Evolutionary conservation across 2,888 invertebrate genomes (phyloP), one percentile per base, ranked within the genome.

Genomic region (Sarcophaga caerulescens): DNA sequence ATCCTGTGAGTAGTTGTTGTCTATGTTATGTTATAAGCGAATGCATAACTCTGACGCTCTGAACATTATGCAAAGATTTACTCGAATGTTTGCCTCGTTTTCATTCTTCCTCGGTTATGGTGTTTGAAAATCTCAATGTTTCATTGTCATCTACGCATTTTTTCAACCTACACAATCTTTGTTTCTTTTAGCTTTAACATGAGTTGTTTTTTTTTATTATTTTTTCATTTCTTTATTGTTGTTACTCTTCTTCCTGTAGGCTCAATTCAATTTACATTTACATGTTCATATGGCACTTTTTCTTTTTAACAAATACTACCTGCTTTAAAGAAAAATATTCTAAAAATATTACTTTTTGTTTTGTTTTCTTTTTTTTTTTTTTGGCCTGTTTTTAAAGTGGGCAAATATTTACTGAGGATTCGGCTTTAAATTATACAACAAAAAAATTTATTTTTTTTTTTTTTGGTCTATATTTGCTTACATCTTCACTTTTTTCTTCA

Each of bases 81-180:
- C 17, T 4, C 12, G 17, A 47, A 47, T 2, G 14, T 47, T 14
- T 35, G 35, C 2, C 1, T 10, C 35, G 6, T 35, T 35, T 35
- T 35, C 35, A 35, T 35, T 8, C 35, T 14, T 52, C 17, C 52
- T 69, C 62, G 60, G 35, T 70, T 65, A 65, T 44, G 11, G 23
- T 65, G 45, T 25, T 66, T 59, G 35, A 47, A 63, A 63, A 11
- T 59, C 63, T 63, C 10, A 63, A 83, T 23, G 57, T 74, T 83
- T 79, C 45, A 69, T 83, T 86, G 81, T 74, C 85, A 86, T 83
- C 83, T 83, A 86, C 85, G 83, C 83, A 86, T 76, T 62, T 73
- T 73, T 80, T 68, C 83, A 62, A 70, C 86, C 85, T 81, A 86
- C 86, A 78, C 86, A 81, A 77, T 57, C 71, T 14, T 4, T 1